Conservation (phyloP, 2,113 vertebrate genomes). For the Pterocles gutturalis region DNA sequence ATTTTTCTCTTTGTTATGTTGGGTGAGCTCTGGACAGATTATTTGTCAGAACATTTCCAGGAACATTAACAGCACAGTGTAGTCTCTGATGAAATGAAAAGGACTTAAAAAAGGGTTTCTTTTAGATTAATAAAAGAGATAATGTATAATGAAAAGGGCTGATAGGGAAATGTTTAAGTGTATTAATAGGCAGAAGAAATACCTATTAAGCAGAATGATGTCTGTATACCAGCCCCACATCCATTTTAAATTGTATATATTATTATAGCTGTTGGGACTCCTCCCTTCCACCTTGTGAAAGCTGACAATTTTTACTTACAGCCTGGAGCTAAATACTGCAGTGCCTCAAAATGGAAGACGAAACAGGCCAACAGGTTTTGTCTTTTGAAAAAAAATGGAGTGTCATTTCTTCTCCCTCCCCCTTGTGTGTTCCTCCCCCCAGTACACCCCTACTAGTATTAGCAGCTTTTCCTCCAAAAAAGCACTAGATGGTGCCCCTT, state of each 20-base stretch:
- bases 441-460: neutral
- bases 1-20: constrained; percentile 74
- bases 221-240: neutral
- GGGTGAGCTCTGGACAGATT: constrained; percentile 59
- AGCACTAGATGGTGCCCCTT: constrained; percentile 96
- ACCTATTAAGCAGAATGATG: neutral
- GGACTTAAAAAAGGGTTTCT: neutral
- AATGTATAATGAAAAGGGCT: neutral
- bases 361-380: constrained; percentile 68
- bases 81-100: constrained; percentile 34
- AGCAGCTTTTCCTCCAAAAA: constrained; percentile 84
- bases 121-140: neutral
- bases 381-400: constrained; percentile 41
- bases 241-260: constrained; percentile 48
- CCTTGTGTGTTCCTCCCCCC: neutral
- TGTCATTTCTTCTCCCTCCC: constrained; percentile 56
- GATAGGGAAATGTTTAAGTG: neutral
- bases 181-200: constrained; percentile 16
- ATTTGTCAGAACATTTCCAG: constrained; percentile 54
- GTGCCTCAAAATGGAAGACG: constrained; percentile 56
- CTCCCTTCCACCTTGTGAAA: constrained; percentile 24
- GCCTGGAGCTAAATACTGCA: constrained; percentile 41
- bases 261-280: constrained; percentile 24
- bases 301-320: constrained; percentile 36
- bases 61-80: neutral